Evolutionary conservation across 2,888 invertebrate species (phyloP), one percentile per base, ranked within the genome.

Genomic region (Globia sparganii): DNA sequence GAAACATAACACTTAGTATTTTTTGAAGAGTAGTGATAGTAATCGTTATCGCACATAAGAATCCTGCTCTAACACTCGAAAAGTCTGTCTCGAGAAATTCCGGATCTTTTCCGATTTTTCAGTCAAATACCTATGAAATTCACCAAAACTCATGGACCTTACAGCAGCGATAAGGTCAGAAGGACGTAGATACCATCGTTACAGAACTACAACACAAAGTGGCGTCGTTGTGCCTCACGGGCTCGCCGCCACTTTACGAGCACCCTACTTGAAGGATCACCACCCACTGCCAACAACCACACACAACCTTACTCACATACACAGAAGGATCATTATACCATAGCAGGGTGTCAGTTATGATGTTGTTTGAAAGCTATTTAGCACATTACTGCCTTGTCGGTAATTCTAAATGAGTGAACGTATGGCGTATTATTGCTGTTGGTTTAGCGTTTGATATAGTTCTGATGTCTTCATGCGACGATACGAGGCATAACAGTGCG

Each of bases 161-260:
- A 34, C 15, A 66, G 37, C 46, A 21, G 28, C 61, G 69, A 62
- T 72, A 61, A 65, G 68, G 56, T 75, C 75, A 75, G 21, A 73
- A 25, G 56, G 61, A 69, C 66, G 70, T 67, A 70, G 72, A 72
- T 72, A 62, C n/a, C 28, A 59, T 77, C 70, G 77, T 68, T 49
- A 70, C 34, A 71, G 70, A 31, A 43, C 72, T 34, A 62, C 72
- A 56, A 64, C 77, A 73, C 86, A 68, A 70, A 83, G 86, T 73
- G 70, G 59, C 49, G 67, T 71, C 86, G 62, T 78, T 58, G 66
- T 77, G 80, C 73, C 76, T 85, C 74, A 85, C 86, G 78, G 83
- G 84, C 84, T 78, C 75, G 83, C 82, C 86, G 78, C 75, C 80
- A 83, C 85, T 88, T 86, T 85, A 85, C 85, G 87, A 86, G 75